Evolutionary conservation across 35 echinoderm and acorn worm species (phyloP).

Genomic region (Lytechinus pictus): DNA sequence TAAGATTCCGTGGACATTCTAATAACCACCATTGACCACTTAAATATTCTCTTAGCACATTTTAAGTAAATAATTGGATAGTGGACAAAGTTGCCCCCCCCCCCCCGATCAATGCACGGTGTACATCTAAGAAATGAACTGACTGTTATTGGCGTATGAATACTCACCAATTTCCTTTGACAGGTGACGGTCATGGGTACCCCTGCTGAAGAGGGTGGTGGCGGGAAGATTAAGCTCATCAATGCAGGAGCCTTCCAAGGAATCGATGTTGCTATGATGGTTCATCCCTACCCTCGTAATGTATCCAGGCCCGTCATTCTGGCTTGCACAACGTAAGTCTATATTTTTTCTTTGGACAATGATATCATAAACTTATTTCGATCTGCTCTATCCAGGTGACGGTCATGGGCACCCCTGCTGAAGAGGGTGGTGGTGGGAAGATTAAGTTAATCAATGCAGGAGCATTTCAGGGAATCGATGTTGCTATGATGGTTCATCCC

Average conservation of each 20-base stretch:
- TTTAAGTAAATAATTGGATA: too few species aligned
- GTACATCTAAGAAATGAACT: too few species aligned
- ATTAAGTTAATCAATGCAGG: slow-evolving; percentile 58
- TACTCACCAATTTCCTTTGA: too few species aligned
- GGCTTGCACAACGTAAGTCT: too few species aligned
- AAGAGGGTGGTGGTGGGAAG: slow-evolving; percentile 85
- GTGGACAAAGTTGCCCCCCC: too few species aligned
- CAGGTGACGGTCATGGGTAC: slow-evolving; percentile 82
- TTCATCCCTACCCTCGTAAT: slow-evolving; percentile 65
- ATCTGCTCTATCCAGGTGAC: slow-evolving; percentile 43
- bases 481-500: slow-evolving; percentile 88
- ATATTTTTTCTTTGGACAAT: too few species aligned
- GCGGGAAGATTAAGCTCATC: slow-evolving; percentile 79
- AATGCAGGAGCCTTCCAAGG: slow-evolving; percentile 71
- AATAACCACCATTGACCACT: too few species aligned
- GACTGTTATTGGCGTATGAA: too few species aligned
- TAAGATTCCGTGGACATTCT: too few species aligned
- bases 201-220: slow-evolving; percentile 76
- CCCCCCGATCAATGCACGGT: too few species aligned
- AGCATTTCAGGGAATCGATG: slow-evolving; percentile 71
- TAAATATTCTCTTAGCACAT: too few species aligned
- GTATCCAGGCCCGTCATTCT: slow-evolving; percentile 58
- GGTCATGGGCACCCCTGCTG: slow-evolving; percentile 84
- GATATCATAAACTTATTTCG: background rate
- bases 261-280: slow-evolving; percentile 83